These are phyloP conservation scores for Lasius platythorax DNA, from an alignment of 2,888 invertebrate species.

Conservation along the genomic window DNA sequence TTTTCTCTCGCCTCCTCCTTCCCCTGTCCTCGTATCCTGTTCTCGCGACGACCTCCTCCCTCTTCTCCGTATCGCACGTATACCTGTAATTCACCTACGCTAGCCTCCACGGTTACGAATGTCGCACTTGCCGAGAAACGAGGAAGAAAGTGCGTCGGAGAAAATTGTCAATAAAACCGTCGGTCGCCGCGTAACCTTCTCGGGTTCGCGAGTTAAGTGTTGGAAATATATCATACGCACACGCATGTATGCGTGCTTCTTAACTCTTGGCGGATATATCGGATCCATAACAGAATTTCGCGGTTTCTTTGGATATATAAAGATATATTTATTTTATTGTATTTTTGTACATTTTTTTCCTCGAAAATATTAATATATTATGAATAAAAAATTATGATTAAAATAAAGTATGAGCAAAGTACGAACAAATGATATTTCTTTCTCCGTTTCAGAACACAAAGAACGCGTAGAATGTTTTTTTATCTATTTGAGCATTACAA, in stretches of 20 bases:
- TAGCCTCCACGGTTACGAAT: conserved; percentile 46
- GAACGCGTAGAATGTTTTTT: not conserved
- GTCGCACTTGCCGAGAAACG: conserved; percentile 32
- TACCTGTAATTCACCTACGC: conserved; percentile 40
- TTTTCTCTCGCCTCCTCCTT: conserved; percentile 35
- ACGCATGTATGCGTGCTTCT: not conserved
- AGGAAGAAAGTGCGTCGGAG: not conserved
- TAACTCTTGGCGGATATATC: not conserved
- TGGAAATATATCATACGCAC: not conserved
- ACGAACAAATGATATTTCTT: not conserved
- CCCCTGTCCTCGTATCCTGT: not conserved
- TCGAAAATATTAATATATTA: not conserved
- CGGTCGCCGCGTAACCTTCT: not conserved
- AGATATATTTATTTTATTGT: not conserved
- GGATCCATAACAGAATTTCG: not conserved
- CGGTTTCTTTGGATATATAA: not conserved
- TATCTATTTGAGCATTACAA: not conserved
- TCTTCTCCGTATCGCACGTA: conserved; percentile 26
- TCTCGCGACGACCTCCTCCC: not conserved
- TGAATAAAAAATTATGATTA: not conserved
- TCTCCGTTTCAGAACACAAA: not conserved
- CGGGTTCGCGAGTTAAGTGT: not conserved
- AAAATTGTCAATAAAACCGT: conserved; percentile 46
- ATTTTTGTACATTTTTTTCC: not conserved
- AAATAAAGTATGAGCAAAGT: not conserved